Conservation (phyloP, 1,140 invertebrate species). For the Leptopilina clavipes region DNA sequence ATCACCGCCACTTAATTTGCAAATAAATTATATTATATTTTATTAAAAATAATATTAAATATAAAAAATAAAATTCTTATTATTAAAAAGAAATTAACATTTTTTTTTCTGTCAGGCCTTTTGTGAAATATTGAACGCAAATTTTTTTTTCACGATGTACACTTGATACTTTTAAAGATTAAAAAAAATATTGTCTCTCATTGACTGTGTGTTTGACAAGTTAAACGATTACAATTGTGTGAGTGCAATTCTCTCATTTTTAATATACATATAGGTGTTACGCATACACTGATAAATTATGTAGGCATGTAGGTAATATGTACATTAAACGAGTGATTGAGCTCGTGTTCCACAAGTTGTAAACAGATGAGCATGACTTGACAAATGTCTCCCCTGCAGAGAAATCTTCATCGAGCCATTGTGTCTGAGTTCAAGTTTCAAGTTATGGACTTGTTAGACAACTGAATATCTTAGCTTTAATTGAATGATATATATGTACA, state of each 20-base stretch:
- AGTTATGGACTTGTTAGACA: not conserved
- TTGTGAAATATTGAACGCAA: no score
- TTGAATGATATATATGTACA: not conserved
- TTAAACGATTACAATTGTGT: not conserved
- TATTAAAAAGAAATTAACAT: no score
- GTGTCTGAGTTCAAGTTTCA: slow-evolving; percentile 46
- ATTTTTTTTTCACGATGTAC: not conserved
- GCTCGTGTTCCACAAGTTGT: slow-evolving; percentile 4
- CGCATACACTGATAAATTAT: not conserved
- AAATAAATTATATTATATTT: no score
- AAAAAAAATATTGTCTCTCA: not conserved
- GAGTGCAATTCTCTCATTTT: slow-evolving; percentile 17
- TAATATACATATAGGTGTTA: not conserved
- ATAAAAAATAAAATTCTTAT: no score
- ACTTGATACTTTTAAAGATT: not conserved
- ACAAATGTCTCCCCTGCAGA: slow-evolving; percentile 54
- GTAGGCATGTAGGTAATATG: not conserved
- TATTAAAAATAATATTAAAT: no score
- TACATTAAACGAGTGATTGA: not conserved
- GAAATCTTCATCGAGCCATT: slow-evolving; percentile 41
- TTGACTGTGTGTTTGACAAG: not conserved
- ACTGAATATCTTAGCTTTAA: slow-evolving; percentile 7
- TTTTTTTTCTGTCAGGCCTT: no score
- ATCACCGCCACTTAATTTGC: no score
- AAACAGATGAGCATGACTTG: slow-evolving; percentile 17